phyloP scores from a whole-genome alignment of 2,113 vertebrate genomes.

The Balaeniceps rex region DNA sequence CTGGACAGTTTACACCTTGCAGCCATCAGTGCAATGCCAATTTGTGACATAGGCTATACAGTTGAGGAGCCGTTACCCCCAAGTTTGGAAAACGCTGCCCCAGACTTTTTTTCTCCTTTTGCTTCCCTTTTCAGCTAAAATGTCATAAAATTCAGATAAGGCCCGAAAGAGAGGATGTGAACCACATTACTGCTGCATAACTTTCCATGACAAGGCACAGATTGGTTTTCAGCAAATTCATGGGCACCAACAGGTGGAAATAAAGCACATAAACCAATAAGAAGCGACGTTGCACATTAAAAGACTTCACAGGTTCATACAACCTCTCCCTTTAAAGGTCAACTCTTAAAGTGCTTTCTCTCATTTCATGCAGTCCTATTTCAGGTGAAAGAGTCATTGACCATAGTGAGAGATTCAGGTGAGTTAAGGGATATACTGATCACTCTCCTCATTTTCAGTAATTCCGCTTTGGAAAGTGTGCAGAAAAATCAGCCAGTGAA shows the following conservation, averaged over 20 bases:
- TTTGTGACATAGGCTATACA: not conserved
- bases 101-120: not conserved
- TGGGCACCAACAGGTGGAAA: not conserved
- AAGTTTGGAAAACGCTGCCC: not conserved
- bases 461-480: not conserved
- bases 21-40: not conserved
- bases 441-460: not conserved
- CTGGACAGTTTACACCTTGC: not conserved
- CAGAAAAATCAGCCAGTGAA: not conserved
- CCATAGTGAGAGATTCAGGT: not conserved
- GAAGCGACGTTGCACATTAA: not conserved
- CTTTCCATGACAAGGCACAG: not conserved
- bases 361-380: not conserved
- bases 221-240: not conserved
- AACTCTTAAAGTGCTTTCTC: not conserved
- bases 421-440: not conserved
- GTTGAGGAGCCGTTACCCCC: not conserved
- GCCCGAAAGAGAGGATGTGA: not conserved
- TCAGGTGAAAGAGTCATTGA: not conserved
- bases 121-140: not conserved
- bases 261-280: not conserved
- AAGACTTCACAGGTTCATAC: not conserved
- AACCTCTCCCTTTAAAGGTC: not conserved
- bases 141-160: not conserved
- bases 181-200: not conserved